Base-by-base conservation (phyloP, 2,888 invertebrate species). In the Hemithea aestivaria region DNA sequence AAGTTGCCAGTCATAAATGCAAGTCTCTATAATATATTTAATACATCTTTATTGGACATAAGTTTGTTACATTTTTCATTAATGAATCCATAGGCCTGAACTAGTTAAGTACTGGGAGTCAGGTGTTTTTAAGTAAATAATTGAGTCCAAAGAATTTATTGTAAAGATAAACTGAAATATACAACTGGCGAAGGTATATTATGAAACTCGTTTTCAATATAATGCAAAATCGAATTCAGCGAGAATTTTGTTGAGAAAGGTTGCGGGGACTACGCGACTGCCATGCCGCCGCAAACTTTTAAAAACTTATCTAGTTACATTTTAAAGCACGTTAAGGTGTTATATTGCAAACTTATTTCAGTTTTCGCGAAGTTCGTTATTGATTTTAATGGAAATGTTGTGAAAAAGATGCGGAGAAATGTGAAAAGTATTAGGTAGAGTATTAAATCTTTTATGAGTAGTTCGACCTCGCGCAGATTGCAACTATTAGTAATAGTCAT, bases 201-300 rank as follows among this genome's bases (percentile, higher is more conserved):
- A 30, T 6, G 10, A 28, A 45, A 40, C 42, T 50, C 35, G 33
- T 40, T 45, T 40, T 22, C 37, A 47, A 45, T 47, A 32, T 39
- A 40, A 45, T 47, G 45, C 45, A 26, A 44, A 40, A 38, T 41
- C 38, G 30, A 41, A 45, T 41, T 46, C 28, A 35, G 42, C 37
- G 22, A 35, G 25, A 34, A 29, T 21, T 40, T 24, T 34, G 2
- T 20, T 6, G 21, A 22, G 34, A 25, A 40, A 40, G 31, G 42
- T 47, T 42, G 24, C 32, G 34, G 42, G 42, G 34, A 30, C 34
- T 16, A 10, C 20, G 25, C 35, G 10, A 25, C 20, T 3, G 29
- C 33, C 10, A 26, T 31, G 23, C n/a, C 3, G 10, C 10, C 27
- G 30, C 35, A 23, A 41, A 48, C 39, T 47, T 40, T 20, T 22